Conservation (phyloP, 2,888 invertebrate genomes). For the Theretra japonica region DNA sequence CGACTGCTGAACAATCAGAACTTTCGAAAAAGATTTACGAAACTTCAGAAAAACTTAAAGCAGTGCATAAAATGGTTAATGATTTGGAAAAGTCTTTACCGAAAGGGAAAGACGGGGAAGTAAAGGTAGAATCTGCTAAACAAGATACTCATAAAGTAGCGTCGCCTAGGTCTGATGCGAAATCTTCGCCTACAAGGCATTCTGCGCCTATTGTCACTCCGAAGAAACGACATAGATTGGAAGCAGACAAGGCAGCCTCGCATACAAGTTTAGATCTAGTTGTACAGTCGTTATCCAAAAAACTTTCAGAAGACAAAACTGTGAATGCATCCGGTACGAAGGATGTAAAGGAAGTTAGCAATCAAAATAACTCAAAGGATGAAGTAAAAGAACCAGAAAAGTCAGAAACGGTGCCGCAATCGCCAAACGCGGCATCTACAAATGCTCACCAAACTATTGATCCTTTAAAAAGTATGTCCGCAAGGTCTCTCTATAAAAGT, state of each 20-base stretch:
- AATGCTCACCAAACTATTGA: slow-evolving; percentile 60
- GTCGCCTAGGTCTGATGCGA: slow-evolving; percentile 71
- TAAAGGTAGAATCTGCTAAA: slow-evolving; percentile 62
- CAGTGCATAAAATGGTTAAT: slow-evolving; percentile 79
- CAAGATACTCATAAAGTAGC: slow-evolving; percentile 64
- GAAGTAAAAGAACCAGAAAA: slow-evolving; percentile 60
- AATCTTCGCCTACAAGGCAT: slow-evolving; percentile 68
- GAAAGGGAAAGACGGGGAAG: slow-evolving; percentile 70
- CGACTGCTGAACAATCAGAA: slow-evolving; percentile 75
- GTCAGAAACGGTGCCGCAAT: slow-evolving; percentile 42
- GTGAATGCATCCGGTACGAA: slow-evolving; percentile 49
- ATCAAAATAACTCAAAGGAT: slow-evolving; percentile 65
- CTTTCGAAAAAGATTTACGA: slow-evolving; percentile 81
- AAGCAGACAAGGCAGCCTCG: slow-evolving; percentile 81
- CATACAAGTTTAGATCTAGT: slow-evolving; percentile 76
- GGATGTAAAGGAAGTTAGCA: slow-evolving; percentile 61
- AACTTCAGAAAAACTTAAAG: slow-evolving; percentile 80
- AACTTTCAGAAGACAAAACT: slow-evolving; percentile 75
- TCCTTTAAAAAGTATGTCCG: slow-evolving; percentile 80
- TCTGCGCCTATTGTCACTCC: slow-evolving; percentile 86
- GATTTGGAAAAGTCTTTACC: slow-evolving; percentile 78
- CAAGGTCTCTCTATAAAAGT: slow-evolving; percentile 78
- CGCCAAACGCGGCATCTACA: slow-evolving; percentile 46
- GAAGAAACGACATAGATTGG: slow-evolving; percentile 89
- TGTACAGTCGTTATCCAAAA: slow-evolving; percentile 79